A percentile compares a stretch with the other conserved stretches of the same genome.
These are phyloP conservation scores for Altica lythri DNA, from an alignment of 2,888 invertebrate species.

Conservation along the genomic window DNA sequence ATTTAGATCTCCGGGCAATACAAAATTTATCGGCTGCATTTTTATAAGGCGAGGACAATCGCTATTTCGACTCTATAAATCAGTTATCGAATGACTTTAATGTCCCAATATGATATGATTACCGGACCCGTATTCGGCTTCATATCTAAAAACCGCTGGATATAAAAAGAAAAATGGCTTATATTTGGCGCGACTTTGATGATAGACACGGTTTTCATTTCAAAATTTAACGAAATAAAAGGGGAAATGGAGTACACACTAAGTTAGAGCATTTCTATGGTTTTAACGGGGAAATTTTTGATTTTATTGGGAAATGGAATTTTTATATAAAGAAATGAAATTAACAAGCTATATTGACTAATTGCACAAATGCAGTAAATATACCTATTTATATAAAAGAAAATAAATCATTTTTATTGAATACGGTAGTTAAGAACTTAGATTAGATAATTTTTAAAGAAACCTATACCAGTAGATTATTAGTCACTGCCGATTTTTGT, in stretches of 20 bases:
- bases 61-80: slow-evolving; percentile 48
- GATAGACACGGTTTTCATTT: slow-evolving; percentile 25
- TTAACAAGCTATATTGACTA: too few relatives aligned
- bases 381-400: too few relatives aligned
- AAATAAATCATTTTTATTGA: too few relatives aligned
- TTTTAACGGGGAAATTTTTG: neutral
- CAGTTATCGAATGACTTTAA: slow-evolving; percentile 52
- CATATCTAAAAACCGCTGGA: slow-evolving; percentile 37
- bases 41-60: slow-evolving; percentile 51
- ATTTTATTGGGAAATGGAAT: neutral
- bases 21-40: slow-evolving; percentile 52
- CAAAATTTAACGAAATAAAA: slow-evolving; percentile 21
- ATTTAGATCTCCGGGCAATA: slow-evolving; percentile 52
- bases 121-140: slow-evolving; percentile 43
- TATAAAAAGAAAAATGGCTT: slow-evolving; percentile 40
- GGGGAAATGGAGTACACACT: slow-evolving; percentile 14
- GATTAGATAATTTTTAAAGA: too few relatives aligned
- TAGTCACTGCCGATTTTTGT: too few relatives aligned
- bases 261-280: too few relatives aligned
- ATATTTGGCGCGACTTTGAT: slow-evolving; percentile 22
- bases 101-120: slow-evolving; percentile 53
- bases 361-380: too few relatives aligned
- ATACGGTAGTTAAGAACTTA: too few relatives aligned
- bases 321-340: neutral
- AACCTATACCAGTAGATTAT: too few relatives aligned